Percentiles rank a stretch among this genome's conserved stretches.
Evolutionary conservation across 2,113 vertebrate species (phyloP).

Genomic region (Cephalopterus ornatus): DNA sequence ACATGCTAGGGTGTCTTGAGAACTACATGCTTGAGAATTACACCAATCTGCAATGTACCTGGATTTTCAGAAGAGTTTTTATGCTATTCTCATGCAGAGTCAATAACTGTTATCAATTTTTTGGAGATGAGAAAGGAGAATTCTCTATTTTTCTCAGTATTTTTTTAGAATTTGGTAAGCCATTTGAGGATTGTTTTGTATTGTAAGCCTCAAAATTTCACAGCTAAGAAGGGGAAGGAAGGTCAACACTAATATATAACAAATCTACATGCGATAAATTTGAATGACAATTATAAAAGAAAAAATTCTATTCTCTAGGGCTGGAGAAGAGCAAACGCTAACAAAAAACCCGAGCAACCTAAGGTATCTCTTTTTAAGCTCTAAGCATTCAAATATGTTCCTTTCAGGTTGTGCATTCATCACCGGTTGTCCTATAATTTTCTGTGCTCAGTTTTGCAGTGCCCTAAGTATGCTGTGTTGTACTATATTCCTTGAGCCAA

Average conservation of each 20-base stretch:
- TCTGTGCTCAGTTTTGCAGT: not conserved
- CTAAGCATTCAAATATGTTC: not conserved
- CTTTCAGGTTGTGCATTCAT: not conserved
- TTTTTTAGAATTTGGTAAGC: not conserved
- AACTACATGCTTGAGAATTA: not conserved
- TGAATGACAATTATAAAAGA: not conserved
- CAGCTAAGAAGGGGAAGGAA: not conserved
- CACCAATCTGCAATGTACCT: not conserved
- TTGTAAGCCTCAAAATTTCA: not conserved
- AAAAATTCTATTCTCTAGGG: not conserved
- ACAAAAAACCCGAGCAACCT: not conserved
- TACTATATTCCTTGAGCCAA: not conserved
- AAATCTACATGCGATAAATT: not conserved
- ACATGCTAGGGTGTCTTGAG: not conserved
- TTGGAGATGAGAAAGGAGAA: not conserved
- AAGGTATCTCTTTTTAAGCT: not conserved
- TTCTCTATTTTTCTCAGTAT: not conserved
- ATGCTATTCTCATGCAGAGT: not conserved
- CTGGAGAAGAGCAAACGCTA: not conserved
- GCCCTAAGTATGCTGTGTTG: not conserved
- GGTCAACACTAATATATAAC: not conserved
- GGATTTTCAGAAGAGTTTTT: not conserved
- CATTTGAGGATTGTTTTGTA: not conserved
- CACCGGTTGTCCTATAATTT: not conserved
- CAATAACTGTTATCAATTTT: not conserved